phyloP scores from a whole-genome alignment of 2,113 vertebrate species.

The Cynopterus brachyotis region DNA sequence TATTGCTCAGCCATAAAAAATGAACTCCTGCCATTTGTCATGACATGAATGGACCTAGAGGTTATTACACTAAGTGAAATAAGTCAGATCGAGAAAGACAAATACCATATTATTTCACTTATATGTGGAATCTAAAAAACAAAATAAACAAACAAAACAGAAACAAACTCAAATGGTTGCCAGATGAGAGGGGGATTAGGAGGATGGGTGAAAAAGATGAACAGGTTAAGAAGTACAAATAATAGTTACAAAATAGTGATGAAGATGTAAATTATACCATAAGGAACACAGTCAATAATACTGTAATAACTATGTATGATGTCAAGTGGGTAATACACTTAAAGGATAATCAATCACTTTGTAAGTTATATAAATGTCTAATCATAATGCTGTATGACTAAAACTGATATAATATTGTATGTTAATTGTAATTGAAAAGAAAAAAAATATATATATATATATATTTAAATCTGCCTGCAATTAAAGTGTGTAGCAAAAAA shows the following conservation, averaged over 20 bases:
- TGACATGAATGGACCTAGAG: background rate
- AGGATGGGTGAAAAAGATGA: background rate
- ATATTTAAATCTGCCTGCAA: background rate
- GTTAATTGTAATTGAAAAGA: background rate
- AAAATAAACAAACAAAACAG: background rate
- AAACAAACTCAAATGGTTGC: background rate
- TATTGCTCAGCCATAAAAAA: background rate
- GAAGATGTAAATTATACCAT: background rate
- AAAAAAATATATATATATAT: background rate
- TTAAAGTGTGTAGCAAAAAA: background rate
- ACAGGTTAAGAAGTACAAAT: background rate
- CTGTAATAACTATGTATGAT: background rate
- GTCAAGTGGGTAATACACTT: background rate
- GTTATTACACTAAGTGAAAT: background rate
- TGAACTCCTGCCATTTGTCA: background rate
- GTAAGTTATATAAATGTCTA: background rate
- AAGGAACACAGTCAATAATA: background rate
- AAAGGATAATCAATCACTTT: background rate
- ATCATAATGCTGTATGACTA: background rate
- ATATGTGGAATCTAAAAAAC: background rate
- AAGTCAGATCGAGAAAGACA: background rate
- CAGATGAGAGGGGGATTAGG: background rate
- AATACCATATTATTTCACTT: background rate
- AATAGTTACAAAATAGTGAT: background rate
- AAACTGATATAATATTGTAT: background rate